phyloP scores from a whole-genome alignment of 2,113 vertebrate species.

The Zosterops borbonicus region DNA sequence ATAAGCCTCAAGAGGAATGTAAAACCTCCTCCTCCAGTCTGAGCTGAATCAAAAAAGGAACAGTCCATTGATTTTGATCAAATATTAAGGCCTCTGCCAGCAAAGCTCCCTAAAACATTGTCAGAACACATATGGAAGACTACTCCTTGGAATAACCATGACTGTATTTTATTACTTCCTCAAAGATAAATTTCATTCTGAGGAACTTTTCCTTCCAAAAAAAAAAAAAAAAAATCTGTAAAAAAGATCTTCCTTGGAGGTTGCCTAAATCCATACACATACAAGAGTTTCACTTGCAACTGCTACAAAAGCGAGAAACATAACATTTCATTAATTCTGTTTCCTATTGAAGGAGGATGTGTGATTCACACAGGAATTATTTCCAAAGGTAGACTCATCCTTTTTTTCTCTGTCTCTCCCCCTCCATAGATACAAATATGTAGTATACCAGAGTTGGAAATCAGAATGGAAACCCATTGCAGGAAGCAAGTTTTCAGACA shows the following conservation, averaged over 20 bases:
- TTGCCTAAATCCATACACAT: background rate
- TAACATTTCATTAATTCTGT: background rate
- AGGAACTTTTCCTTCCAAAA: background rate
- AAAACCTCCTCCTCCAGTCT: background rate
- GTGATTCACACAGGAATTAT: background rate
- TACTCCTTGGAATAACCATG: background rate
- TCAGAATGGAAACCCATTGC: conserved; percentile 2
- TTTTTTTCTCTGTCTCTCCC: background rate
- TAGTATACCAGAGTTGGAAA: conserved; percentile 5
- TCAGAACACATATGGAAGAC: background rate
- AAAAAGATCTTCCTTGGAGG: background rate
- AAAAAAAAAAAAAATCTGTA: background rate
- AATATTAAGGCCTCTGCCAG: background rate
- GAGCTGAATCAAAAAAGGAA: background rate
- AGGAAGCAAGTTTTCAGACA: conserved; percentile 51
- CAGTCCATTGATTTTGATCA: background rate
- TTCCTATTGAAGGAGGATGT: background rate
- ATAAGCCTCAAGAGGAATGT: background rate
- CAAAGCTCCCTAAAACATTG: background rate
- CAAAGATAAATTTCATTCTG: background rate
- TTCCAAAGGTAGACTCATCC: background rate
- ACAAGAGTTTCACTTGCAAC: background rate
- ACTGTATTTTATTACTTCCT: background rate
- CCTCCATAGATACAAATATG: background rate
- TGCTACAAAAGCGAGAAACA: background rate